Evolutionary conservation across 2,113 vertebrate species (phyloP).

Genomic region (Regulus satrapa): DNA sequence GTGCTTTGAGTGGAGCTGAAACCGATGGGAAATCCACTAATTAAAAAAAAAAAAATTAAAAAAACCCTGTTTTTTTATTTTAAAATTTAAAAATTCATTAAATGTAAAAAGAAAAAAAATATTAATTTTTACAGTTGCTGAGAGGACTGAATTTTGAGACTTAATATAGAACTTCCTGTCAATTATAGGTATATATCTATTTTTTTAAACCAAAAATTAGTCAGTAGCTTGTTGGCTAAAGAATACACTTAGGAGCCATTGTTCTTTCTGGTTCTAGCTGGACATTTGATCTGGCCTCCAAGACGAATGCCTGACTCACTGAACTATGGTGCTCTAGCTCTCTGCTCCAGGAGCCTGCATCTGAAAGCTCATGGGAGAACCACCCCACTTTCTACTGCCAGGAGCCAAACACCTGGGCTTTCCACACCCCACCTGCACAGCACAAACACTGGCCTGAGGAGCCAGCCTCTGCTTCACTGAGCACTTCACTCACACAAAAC

Average conservation of each 20-base stretch:
- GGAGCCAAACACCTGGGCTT: not conserved
- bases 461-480: not conserved
- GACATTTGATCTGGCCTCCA: not conserved
- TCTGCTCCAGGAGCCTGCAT: not conserved
- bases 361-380: not conserved
- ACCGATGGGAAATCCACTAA: not conserved
- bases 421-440: not conserved
- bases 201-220: not conserved
- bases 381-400: not conserved
- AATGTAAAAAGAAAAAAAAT: fast-evolving
- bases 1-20: not conserved
- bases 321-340: not conserved
- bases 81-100: not conserved
- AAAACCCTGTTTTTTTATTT: no score
- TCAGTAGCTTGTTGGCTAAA: not conserved
- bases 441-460: fast-evolving
- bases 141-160: not conserved
- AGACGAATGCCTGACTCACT: not conserved
- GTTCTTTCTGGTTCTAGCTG: not conserved
- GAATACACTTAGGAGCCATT: not conserved
- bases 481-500: not conserved
- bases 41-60: not conserved
- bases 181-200: not conserved
- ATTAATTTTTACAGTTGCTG: not conserved
- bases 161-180: not conserved